Evolutionary conservation across 1,140 invertebrate species (phyloP), one percentile per base, ranked within the genome.

Genomic region (Dermatophagoides farinae): DNA sequence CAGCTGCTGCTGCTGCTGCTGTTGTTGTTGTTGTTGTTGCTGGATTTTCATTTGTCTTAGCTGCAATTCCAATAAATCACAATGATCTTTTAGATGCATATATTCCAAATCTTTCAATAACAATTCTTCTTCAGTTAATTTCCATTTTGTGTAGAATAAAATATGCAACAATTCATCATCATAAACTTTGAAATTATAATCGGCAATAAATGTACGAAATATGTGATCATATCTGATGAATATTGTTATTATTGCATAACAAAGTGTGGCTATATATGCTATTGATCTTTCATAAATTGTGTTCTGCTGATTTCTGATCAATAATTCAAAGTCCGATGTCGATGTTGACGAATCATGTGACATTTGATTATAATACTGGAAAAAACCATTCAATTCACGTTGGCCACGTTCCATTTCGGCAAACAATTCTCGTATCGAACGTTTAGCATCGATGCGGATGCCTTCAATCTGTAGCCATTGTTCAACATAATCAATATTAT

Each of bases 111-210:
- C 53, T 44, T 55, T 55, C 39, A 55, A 22, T 5, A 55, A 23
- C 14, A 55, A 40, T 44, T 55, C 53, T 25, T 55, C 53, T 44
- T 55, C 53, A 11, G 53, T 55, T 25, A 55, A 55, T 23, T 55
- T 55, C 53, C 53, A 55, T 44, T 55, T 55, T 11, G 53, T 55
- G 14, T 55, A 55, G 38, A 55, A 55, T 11, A 55, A 31, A 55
- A 55, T 55, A 23, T 55, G 53, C 25, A 55, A 44, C 1, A 55
- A 16, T 44, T 55, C 53, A 40, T 55, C 53, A 12, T 14, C 10
- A n/a, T 55, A 16, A 12, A 55, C 53, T 41, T 39, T 14, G 39
- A 55, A 55, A 25, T 44, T 18, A 44, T 41, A 55, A 14, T 25
- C 25, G 4, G 23, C 6, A 38, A 38, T 38, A 11, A 55, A 14